Conservation (phyloP, 2,113 vertebrate species). For the Leucopsar rothschildi region DNA sequence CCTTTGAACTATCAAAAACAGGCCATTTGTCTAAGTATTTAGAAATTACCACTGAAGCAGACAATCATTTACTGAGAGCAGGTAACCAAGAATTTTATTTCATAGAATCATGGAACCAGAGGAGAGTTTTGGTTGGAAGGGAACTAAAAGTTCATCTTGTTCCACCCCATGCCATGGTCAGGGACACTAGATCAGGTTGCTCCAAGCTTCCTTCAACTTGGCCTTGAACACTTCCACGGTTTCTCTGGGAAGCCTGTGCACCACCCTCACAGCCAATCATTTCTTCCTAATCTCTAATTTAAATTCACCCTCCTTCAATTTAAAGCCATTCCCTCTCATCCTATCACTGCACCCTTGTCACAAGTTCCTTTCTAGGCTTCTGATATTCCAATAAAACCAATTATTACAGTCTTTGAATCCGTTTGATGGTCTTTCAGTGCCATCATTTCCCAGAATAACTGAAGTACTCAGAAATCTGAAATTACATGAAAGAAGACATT, state of each 20-base stretch:
- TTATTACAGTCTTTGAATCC: not conserved
- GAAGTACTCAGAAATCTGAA: not conserved
- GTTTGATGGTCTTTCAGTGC: not conserved
- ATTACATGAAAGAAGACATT: not conserved
- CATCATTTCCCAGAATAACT: not conserved
- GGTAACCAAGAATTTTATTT: not conserved
- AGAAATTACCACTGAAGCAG: not conserved
- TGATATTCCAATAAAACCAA: not conserved
- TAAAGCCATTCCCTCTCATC: not conserved
- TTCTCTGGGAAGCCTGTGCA: not conserved
- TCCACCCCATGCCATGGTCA: not conserved
- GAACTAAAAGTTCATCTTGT: not conserved
- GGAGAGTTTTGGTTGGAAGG: not conserved
- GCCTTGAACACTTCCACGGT: not conserved
- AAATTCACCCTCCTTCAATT: not conserved
- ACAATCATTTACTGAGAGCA: not conserved
- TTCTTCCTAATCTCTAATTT: not conserved
- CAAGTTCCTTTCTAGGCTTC: not conserved
- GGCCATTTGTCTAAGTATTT: not conserved
- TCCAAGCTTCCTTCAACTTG: not conserved
- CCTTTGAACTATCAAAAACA: not conserved
- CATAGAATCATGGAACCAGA: not conserved
- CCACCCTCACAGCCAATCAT: not conserved
- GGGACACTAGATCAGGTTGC: not conserved
- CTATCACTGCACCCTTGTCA: not conserved